Evolutionary conservation across 2,113 vertebrate species (phyloP).

Genomic region (Syngnathus floridae): DNA sequence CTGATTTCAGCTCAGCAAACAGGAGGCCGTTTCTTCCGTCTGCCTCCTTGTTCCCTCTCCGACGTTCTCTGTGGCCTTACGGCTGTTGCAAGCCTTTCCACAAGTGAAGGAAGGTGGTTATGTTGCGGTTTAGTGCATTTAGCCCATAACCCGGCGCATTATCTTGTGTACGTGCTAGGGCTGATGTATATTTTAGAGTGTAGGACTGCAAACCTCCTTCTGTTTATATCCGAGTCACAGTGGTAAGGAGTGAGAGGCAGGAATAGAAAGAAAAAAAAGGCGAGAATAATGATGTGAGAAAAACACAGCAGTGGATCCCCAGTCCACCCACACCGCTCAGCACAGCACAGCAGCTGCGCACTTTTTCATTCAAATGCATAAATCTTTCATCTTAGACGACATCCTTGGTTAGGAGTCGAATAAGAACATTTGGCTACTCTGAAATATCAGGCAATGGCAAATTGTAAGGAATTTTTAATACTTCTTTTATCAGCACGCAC

Average conservation of each 20-base stretch:
- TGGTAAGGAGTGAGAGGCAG: conserved; percentile 53
- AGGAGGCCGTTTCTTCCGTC: conserved; percentile 16
- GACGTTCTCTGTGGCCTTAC: conserved; percentile 13
- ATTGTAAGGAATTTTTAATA: conserved; percentile 37
- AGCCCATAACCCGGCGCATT: conserved; percentile 34
- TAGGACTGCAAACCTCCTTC: conserved; percentile 51
- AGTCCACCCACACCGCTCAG: conserved; percentile 64
- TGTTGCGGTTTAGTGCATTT: conserved; percentile 43
- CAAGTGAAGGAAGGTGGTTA: conserved; percentile 18
- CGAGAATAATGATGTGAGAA: conserved; percentile 64
- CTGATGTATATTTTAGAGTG: conserved; percentile 56
- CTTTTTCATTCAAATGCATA: conserved; percentile 64
- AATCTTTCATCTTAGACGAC: conserved; percentile 65
- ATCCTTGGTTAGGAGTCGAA: conserved; percentile 39
- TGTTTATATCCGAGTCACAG: conserved; percentile 60
- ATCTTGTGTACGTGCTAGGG: conserved; percentile 37
- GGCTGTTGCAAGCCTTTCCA: conserved; percentile 32
- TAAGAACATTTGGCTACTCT: conserved; percentile 53
- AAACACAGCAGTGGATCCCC: conserved; percentile 62
- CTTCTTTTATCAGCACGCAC: conserved; percentile 32
- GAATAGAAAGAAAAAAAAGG: conserved; percentile 14
- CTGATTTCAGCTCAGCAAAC: conserved; percentile 33
- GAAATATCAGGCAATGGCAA: conserved; percentile 42
- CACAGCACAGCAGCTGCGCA: conserved; percentile 50
- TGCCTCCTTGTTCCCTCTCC: conserved; percentile 5